phyloP scores from a whole-genome alignment of 2,888 invertebrate genomes.

The Standfussiana lucernea region DNA sequence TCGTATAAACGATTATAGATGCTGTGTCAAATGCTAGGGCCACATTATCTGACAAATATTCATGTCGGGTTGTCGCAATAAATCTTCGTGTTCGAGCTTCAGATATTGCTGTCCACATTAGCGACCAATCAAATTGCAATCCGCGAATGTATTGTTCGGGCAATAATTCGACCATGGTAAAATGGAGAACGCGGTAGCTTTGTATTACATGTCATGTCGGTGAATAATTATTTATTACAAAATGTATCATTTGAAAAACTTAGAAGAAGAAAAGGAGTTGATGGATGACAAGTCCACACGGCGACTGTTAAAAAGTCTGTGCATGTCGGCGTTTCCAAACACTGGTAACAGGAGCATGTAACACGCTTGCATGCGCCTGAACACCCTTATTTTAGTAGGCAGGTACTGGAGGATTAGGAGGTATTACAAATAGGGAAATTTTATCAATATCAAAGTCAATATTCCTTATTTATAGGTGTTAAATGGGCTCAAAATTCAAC shows the following conservation, averaged over 20 bases:
- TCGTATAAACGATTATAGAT: not conserved
- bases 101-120: not conserved
- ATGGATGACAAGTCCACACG: not conserved
- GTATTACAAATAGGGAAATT: not conserved
- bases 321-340: not conserved
- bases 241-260: not conserved
- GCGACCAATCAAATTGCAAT: not conserved
- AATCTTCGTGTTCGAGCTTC: not conserved
- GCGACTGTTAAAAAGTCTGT: not conserved
- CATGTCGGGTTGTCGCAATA: no score
- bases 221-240: not conserved
- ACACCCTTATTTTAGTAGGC: not conserved
- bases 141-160: not conserved
- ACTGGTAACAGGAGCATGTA: not conserved
- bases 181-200: not conserved
- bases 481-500: conserved; percentile 85
- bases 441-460: not conserved
- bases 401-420: no score
- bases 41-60: not conserved
- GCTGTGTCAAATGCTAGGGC: not conserved
- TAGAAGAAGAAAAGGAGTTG: not conserved
- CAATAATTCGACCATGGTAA: not conserved
- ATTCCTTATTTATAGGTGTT: conserved; percentile 77
- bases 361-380: not conserved
- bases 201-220: not conserved